phyloP scores from a whole-genome alignment of 2,797 vertebrate genomes.

The Okamejei kenojei region DNA sequence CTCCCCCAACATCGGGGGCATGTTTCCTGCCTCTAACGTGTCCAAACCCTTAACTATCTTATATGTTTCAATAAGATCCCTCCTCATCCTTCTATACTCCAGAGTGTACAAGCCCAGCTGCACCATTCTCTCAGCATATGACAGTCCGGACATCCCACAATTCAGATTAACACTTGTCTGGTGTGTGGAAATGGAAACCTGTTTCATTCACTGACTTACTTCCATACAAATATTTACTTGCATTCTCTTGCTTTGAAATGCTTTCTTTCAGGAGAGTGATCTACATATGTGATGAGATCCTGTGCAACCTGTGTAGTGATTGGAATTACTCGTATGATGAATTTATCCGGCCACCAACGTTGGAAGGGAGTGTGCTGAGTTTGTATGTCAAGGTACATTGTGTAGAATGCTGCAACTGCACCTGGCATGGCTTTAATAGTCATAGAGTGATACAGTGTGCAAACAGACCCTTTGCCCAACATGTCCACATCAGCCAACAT shows the following conservation, averaged over 20 bases:
- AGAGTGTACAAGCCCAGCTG: no score
- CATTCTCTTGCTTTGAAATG: neutral
- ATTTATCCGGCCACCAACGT: slow-evolving; percentile 56
- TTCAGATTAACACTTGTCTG: neutral
- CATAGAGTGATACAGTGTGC: no score
- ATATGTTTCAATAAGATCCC: no score
- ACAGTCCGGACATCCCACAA: neutral
- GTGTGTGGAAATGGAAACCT: neutral
- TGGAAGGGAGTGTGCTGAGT: slow-evolving; percentile 61
- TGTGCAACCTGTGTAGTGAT: slow-evolving; percentile 76
- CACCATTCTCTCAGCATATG: no score
- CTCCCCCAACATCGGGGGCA: no score
- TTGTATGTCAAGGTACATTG: slow-evolving; percentile 68
- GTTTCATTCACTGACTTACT: neutral
- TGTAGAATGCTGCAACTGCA: neutral
- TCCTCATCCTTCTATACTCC: no score
- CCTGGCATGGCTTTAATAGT: neutral
- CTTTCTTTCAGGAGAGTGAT: slow-evolving; percentile 70
- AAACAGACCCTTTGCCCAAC: no score
- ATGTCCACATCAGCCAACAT: no score
- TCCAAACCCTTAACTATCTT: no score
- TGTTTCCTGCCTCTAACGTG: no score
- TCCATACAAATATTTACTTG: neutral
- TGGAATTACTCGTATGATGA: slow-evolving; percentile 84
- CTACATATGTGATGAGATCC: slow-evolving; percentile 80